phyloP scores from a whole-genome alignment of 1,140 invertebrate species.

The Atta cephalotes region DNA sequence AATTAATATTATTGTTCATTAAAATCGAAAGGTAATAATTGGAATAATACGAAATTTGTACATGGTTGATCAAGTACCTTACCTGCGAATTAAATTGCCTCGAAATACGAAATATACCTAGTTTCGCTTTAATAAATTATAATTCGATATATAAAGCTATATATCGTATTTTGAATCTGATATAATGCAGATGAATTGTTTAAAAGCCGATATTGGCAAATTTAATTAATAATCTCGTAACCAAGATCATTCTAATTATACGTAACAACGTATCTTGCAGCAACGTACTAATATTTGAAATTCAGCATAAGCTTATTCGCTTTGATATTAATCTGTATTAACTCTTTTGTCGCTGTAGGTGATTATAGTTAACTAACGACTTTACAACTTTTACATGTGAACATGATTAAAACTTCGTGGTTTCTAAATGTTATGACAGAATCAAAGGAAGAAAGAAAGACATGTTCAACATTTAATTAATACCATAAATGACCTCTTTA shows the following conservation, averaged over 20 bases:
- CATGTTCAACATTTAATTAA: neutral
- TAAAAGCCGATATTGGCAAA: slow-evolving; percentile 6
- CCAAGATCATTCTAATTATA: slow-evolving; percentile 21
- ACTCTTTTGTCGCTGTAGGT: neutral
- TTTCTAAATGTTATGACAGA: neutral
- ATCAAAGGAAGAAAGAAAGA: neutral
- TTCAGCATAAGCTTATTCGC: neutral
- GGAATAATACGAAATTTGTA: slow-evolving; percentile 22
- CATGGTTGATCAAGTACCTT: neutral
- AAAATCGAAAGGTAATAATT: slow-evolving; percentile 22
- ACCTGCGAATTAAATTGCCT: slow-evolving; percentile 32
- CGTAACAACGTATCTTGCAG: neutral
- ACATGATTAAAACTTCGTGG: neutral
- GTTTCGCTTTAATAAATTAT: slow-evolving; percentile 51
- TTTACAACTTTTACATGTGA: neutral
- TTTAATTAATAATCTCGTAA: slow-evolving; percentile 21
- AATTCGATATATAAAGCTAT: slow-evolving; percentile 1
- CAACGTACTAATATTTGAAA: neutral
- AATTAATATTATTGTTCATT: slow-evolving; percentile 9
- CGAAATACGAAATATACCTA: slow-evolving; percentile 8
- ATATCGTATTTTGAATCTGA: slow-evolving; percentile 13
- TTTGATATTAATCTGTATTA: slow-evolving; percentile 34
- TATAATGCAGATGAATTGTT: slow-evolving; percentile 21
- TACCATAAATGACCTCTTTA: neutral
- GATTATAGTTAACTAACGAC: slow-evolving; percentile 18